phyloP scores from a whole-genome alignment of 2,113 vertebrate genomes.

The Sceloporus tristichus region DNA sequence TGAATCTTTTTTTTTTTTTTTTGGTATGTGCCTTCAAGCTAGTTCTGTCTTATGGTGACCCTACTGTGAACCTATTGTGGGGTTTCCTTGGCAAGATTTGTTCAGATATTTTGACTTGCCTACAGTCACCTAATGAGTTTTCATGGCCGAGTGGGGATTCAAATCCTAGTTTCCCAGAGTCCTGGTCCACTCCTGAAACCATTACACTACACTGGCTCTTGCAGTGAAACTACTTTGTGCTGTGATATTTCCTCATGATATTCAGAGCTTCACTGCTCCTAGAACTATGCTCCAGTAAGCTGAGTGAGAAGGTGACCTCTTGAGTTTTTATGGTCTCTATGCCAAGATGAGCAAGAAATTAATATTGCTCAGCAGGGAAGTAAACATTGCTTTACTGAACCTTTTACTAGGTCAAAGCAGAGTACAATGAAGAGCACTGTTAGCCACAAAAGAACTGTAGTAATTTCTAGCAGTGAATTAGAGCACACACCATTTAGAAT shows the following conservation, averaged over 20 bases:
- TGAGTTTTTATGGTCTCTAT: not conserved
- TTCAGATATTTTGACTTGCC: too few species aligned
- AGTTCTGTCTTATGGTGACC: too few species aligned
- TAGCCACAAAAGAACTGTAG: not conserved
- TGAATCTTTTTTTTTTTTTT: too few species aligned
- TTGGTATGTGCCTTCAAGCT: too few species aligned
- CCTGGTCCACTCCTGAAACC: too few species aligned
- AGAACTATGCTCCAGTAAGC: not conserved
- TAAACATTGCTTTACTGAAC: constrained; percentile 15
- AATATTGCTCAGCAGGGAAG: not conserved
- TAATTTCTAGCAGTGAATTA: constrained; percentile 12
- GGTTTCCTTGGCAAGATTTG: too few species aligned
- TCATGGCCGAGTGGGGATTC: too few species aligned
- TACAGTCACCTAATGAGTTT: too few species aligned
- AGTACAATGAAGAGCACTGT: not conserved
- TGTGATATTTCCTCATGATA: not conserved
- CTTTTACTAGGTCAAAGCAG: not conserved
- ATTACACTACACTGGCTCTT: too few species aligned
- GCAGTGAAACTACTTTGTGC: not conserved
- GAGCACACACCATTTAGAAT: not conserved
- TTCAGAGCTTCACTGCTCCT: not conserved
- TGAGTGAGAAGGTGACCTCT: constrained; percentile 7
- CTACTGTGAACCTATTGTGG: too few species aligned
- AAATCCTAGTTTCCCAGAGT: too few species aligned
- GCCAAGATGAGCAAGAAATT: constrained; percentile 4